Evolutionary conservation across 1,140 invertebrate genomes (phyloP), one percentile per base, ranked within the genome.

Genomic region (Psix sp.): DNA sequence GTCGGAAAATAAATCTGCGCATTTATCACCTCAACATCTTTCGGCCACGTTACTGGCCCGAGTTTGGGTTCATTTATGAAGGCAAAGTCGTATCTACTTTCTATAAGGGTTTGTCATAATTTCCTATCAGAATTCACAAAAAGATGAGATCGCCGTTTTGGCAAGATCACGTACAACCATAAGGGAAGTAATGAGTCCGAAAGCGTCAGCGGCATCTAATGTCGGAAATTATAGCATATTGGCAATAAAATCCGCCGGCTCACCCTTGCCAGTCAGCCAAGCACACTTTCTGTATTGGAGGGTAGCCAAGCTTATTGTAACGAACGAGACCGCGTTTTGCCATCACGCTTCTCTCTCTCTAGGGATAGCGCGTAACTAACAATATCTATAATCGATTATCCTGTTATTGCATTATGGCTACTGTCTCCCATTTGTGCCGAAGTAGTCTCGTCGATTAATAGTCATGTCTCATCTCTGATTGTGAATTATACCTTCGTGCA

Each of bases 151-250:
- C 71, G 66, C 17, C 59, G 67, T 68, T 81, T 74, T 76, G 78
- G 68, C 77, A 79, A 82, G 78, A 84, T 87, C 83, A 82, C 82
- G 81, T 84, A 78, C 75, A 62, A 68, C 76, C 67, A 78, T 78
- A 76, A 77, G 76, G 74, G 78, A 52, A 79, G 82, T 87, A 86
- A 87, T 86, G 86, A 87, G 84, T 80, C 79, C 76, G 70, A 83
- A 84, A 86, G 85, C 85, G 85, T 87, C 85, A 86, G 83, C 84
- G 77, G 85, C 84, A 79, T 85, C 86, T 86, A 87, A 87, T 86
- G 84, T 86, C 81, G 79, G 83, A 81, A 87, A 87, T 86, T 86
- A 87, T 87, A 86, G 85, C 84, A 87, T 87, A 87, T 87, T 87
- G 86, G 80, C 85, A 87, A 87, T 87, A 87, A 87, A 87, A 86